Evolutionary conservation across 1,140 invertebrate species (phyloP), one percentile per base, ranked within the genome.

Genomic region (Araneus ventricosus): DNA sequence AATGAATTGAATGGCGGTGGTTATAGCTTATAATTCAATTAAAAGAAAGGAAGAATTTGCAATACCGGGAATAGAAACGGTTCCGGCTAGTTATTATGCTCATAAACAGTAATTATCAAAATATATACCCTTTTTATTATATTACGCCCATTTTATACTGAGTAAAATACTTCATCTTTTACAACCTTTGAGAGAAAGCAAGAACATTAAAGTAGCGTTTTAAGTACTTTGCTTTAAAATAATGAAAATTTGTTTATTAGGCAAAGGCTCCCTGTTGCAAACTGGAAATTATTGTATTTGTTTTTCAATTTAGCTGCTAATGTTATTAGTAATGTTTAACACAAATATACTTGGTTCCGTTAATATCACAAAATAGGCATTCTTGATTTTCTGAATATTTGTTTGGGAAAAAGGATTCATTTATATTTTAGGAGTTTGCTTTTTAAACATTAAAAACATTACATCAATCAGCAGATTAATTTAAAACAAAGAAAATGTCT

Each of bases 1-100:
- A 75, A 75, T 75, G 70, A 75, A 75, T 75, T 75, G 70, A 37
- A 37, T 20, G 70, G 34, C 20, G 30, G 30, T 20, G 6, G 70
- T 75, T 37, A 75, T 75, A 34, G 70, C 30, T 75, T 75, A 75
- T 75, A 75, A 75, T 75, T 75, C 70, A 75, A 75, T 75, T 75
- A 75, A 75, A 30, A 75, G n/a, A 75, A 75, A 34, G 70, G 17
- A 75, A 17, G 67, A 75, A 75, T 34, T 22, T 75, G 30, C 4
- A 34, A 30, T 75, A 75, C 0, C 30, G 37, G 34, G 37, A 75
- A 37, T 22, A 6, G 70, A 37, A 75, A n/a, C 37, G 20, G 70
- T 75, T 75, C 30, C 30, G 34, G 70, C 30, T 20, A 37, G 20
- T 75, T 34, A 75, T 75, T 75, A 37, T 37, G 17, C 34, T 22